Percentiles rank a stretch among this genome's conserved stretches.
Evolutionary conservation across 1,140 invertebrate genomes (phyloP).

Genomic region (Batillaria attramentaria): DNA sequence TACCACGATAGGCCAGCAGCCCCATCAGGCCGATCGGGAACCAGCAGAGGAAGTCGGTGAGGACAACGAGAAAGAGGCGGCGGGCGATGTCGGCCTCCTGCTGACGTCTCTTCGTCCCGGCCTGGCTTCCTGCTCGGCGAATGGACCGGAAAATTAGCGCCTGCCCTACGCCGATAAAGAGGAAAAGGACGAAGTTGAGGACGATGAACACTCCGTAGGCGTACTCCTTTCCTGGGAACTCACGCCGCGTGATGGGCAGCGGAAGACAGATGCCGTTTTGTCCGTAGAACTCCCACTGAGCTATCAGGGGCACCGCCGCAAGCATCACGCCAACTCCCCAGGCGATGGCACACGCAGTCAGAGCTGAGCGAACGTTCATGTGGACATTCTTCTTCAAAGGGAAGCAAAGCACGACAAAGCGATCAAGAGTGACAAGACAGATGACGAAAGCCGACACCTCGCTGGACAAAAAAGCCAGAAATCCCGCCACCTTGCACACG

Average conservation of each 20-base stretch:
- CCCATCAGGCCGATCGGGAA: slow-evolving; percentile 40
- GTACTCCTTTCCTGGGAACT: slow-evolving; percentile 42
- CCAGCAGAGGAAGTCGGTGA: slow-evolving; percentile 45
- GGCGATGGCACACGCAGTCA: slow-evolving; percentile 1
- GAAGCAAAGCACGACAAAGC: slow-evolving; percentile 54
- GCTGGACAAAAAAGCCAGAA: slow-evolving; percentile 55
- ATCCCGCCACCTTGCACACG: slow-evolving; percentile 52
- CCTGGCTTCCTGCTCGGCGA: not conserved
- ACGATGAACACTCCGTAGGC: slow-evolving; percentile 44
- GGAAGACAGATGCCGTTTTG: slow-evolving; percentile 48
- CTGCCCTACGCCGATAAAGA: slow-evolving; percentile 45
- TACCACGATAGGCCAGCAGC: slow-evolving; percentile 38
- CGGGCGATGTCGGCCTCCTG: slow-evolving; percentile 41
- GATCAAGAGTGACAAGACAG: slow-evolving; percentile 56
- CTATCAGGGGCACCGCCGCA: slow-evolving; percentile 17
- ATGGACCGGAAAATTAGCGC: slow-evolving; percentile 40
- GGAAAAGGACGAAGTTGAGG: slow-evolving; percentile 46
- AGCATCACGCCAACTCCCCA: slow-evolving; percentile 36
- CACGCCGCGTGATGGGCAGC: slow-evolving; percentile 41
- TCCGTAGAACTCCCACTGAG: slow-evolving; percentile 45
- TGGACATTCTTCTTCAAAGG: slow-evolving; percentile 46
- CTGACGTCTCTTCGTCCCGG: not conserved
- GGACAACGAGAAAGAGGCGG: slow-evolving; percentile 37
- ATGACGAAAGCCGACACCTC: slow-evolving; percentile 58
- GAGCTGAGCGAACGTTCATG: slow-evolving; percentile 27